Evolutionary conservation across 2,113 vertebrate species (phyloP).

Genomic region (Leucosticte australis): DNA sequence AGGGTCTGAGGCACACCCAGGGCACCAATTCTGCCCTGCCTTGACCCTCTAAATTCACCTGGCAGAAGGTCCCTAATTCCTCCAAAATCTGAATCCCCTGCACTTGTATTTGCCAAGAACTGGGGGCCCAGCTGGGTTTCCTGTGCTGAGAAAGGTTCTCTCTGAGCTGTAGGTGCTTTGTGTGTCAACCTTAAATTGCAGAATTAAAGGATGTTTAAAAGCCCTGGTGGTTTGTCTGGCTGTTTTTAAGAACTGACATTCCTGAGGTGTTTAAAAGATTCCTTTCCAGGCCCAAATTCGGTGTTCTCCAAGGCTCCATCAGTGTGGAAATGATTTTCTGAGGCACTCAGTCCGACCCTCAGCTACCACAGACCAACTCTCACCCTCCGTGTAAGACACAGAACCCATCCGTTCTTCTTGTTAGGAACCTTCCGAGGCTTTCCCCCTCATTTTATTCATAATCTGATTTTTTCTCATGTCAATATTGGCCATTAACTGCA

Average conservation of each 20-base stretch:
- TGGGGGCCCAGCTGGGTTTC: background rate
- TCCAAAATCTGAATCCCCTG: background rate
- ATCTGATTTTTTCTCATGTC: background rate
- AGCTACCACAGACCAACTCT: accelerated
- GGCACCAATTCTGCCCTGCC: background rate
- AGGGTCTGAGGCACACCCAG: background rate
- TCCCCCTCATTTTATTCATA: background rate
- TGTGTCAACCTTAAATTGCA: background rate
- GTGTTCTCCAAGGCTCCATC: background rate
- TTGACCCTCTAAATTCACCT: background rate
- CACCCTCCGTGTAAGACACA: background rate
- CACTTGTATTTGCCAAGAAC: background rate
- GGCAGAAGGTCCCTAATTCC: background rate
- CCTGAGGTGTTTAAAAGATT: background rate
- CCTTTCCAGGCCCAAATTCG: background rate
- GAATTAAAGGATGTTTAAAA: slow-evolving; percentile 54
- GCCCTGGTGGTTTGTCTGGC: background rate
- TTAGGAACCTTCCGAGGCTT: background rate
- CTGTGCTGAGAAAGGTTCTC: background rate
- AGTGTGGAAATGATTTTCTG: background rate
- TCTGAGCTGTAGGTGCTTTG: slow-evolving; percentile 4
- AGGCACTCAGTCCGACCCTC: background rate
- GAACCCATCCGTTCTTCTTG: background rate
- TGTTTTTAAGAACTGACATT: background rate
- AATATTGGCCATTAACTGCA: background rate